Evolutionary conservation across 2,888 invertebrate species (phyloP).

Genomic region (Operophtera brumata): DNA sequence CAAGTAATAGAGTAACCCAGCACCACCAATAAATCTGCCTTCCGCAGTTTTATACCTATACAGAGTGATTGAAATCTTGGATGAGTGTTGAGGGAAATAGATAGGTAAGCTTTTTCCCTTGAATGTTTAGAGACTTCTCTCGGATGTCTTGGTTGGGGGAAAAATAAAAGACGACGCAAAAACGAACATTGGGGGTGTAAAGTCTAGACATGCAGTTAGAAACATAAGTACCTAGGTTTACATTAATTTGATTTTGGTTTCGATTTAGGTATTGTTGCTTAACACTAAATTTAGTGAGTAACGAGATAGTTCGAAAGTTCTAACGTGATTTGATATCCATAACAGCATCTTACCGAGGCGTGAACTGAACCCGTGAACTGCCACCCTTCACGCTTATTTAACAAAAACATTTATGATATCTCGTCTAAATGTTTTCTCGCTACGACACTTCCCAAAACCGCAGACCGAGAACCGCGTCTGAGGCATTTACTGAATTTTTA

Average conservation of each 20-base stretch:
- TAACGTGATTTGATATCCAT: neutral
- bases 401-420: conserved; percentile 8
- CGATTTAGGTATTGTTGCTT: too few species aligned
- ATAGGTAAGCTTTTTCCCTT: neutral
- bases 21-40: conserved; percentile 5
- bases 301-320: too few species aligned
- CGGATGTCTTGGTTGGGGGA: too few species aligned
- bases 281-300: too few species aligned
- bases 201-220: too few species aligned
- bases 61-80: neutral
- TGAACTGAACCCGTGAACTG: neutral
- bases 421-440: conserved; percentile 10
- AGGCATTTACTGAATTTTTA: neutral
- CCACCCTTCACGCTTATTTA: neutral
- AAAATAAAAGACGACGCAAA: too few species aligned
- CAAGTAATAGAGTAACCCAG: conserved; percentile 6
- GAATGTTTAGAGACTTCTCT: too few species aligned
- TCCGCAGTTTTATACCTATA: neutral
- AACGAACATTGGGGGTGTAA: too few species aligned
- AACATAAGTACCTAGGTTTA: too few species aligned
- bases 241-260: too few species aligned
- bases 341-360: too few species aligned
- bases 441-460: neutral
- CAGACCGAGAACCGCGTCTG: too few species aligned
- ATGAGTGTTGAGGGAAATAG: neutral